phyloP scores from a whole-genome alignment of 2,113 vertebrate genomes.

The Protomyctophum bolini region DNA sequence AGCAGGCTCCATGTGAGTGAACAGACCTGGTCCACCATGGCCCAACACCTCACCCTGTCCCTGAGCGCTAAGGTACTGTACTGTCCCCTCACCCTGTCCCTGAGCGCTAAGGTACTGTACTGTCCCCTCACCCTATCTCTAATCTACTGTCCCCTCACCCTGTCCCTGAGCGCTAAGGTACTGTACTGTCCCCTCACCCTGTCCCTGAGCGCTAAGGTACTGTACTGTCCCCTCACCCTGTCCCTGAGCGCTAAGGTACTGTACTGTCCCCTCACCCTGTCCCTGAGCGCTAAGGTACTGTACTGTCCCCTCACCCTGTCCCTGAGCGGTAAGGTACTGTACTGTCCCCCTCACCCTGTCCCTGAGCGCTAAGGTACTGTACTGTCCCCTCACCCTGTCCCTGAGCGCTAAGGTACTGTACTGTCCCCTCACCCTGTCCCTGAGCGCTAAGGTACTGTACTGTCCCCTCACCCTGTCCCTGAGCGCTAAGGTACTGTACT shows the following conservation, averaged over 20 bases:
- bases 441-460: too few relatives aligned
- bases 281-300: conserved; percentile 40
- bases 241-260: too few relatives aligned
- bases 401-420: too few relatives aligned
- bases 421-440: too few relatives aligned
- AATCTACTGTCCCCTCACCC: neutral
- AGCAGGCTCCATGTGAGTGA: conserved; percentile 77
- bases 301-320: neutral
- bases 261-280: too few relatives aligned
- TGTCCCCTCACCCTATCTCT: neutral
- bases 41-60: conserved; percentile 77
- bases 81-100: neutral
- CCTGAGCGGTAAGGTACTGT: neutral
- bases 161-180: neutral
- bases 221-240: too few relatives aligned
- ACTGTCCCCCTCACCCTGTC: neutral
- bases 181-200: too few relatives aligned
- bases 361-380: neutral
- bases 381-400: too few relatives aligned
- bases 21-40: conserved; percentile 79
- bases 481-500: too few relatives aligned
- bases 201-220: too few relatives aligned
- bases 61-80: conserved; percentile 75
- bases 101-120: conserved; percentile 56
- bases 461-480: too few relatives aligned